These are phyloP conservation scores for Napeogenes sylphis DNA, from an alignment of 2,888 invertebrate genomes.

Conservation along the genomic window DNA sequence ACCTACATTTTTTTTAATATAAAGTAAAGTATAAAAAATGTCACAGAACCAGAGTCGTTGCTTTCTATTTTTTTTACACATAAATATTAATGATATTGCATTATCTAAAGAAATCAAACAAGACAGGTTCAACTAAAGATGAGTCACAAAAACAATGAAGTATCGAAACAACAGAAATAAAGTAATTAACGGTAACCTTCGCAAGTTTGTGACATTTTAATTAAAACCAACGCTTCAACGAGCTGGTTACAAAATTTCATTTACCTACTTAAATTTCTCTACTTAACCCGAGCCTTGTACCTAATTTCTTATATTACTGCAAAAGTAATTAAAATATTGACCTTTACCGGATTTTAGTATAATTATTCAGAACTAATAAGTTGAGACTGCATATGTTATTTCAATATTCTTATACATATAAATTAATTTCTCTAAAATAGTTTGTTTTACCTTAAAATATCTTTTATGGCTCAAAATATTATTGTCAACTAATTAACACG, in stretches of 20 bases:
- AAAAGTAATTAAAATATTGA: conserved; percentile 16
- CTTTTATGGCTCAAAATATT: background rate
- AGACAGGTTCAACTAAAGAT: conserved; percentile 4
- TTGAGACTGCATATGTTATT: too few relatives aligned
- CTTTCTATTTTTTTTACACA: background rate
- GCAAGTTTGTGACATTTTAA: conserved; percentile 63
- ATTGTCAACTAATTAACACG: conserved; percentile 57
- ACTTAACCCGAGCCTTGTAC: conserved; percentile 28
- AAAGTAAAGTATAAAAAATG: background rate
- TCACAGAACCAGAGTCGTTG: background rate
- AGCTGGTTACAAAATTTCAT: conserved; percentile 66
- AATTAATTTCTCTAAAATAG: too few relatives aligned
- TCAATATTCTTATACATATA: too few relatives aligned
- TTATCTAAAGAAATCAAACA: conserved; percentile 9
- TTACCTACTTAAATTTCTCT: conserved; percentile 30
- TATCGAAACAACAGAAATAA: conserved; percentile 51
- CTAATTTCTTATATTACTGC: conserved; percentile 27
- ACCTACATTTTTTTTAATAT: too few relatives aligned
- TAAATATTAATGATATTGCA: background rate
- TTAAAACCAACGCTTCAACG: conserved; percentile 71
- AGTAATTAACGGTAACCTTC: conserved; percentile 70
- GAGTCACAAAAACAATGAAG: conserved; percentile 20
- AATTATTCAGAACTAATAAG: too few relatives aligned
- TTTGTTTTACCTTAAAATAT: background rate
- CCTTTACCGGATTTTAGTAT: background rate